Evolutionary conservation across 1,140 invertebrate species (phyloP).

Genomic region (Marisa cornuarietis): DNA sequence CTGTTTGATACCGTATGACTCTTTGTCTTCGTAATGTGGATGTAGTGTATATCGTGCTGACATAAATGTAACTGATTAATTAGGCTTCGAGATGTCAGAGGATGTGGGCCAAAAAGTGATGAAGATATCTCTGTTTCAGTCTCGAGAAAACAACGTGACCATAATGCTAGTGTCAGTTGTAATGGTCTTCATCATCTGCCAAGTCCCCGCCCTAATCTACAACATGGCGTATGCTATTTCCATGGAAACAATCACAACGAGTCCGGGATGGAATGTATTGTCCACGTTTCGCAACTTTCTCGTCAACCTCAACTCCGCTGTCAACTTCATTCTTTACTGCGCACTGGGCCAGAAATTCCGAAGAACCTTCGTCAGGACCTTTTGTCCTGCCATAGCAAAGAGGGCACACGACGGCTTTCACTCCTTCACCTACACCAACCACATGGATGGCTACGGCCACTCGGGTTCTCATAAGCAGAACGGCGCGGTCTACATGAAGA

Average conservation of each 20-base stretch:
- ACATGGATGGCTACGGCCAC: slow-evolving; percentile 20
- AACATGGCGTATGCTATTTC: slow-evolving; percentile 74
- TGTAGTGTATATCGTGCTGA: no score
- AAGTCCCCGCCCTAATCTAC: slow-evolving; percentile 87
- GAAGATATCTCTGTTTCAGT: slow-evolving; percentile 50
- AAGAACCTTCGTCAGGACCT: slow-evolving; percentile 85
- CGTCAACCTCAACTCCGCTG: slow-evolving; percentile 94
- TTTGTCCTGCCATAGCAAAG: slow-evolving; percentile 71
- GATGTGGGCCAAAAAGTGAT: neutral
- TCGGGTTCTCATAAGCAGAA: slow-evolving; percentile 22
- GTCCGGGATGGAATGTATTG: slow-evolving; percentile 49
- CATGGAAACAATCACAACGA: slow-evolving; percentile 31
- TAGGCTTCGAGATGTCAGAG: no score
- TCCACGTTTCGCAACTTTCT: slow-evolving; percentile 79
- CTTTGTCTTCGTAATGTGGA: no score
- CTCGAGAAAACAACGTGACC: slow-evolving; percentile 69
- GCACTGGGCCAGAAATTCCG: slow-evolving; percentile 97
- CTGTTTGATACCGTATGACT: no score
- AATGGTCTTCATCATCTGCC: slow-evolving; percentile 91
- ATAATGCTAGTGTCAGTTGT: slow-evolving; percentile 95
- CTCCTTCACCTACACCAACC: slow-evolving; percentile 44
- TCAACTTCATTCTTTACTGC: slow-evolving; percentile 97
- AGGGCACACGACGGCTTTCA: slow-evolving; percentile 43
- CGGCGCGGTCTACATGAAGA: slow-evolving; percentile 26
- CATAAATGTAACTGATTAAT: no score